Conservation (phyloP, 2,113 vertebrate genomes). For the Danio rerio region GRCz12tu NC_133195.1:22240001-22240500, state of each 20-base stretch:
- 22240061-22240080: conserved; percentile 29
- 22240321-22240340: no score
- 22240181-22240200: conserved; percentile 16
- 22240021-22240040: neutral
- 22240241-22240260: neutral
- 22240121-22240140: conserved; percentile 15
- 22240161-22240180: conserved; percentile 20
- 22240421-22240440: neutral
- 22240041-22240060: neutral
- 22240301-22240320: conserved; percentile 22
- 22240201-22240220: conserved; percentile 33
- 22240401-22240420: neutral
- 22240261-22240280: no score
- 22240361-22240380: neutral
- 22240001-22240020: conserved; percentile 1
- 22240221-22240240: conserved; percentile 30
- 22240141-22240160: conserved; percentile 40
- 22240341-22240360: no score
- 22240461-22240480: conserved; percentile 32
- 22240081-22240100: conserved; percentile 35
- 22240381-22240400: neutral
- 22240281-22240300: conserved; percentile 26
- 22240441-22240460: conserved; percentile 12
- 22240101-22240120: conserved; percentile 13
- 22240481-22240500: conserved; percentile 29